Percentiles rank a stretch among this genome's conserved stretches.
These are phyloP conservation scores for Cirrhinus mrigala DNA, from an alignment of 2,797 vertebrate species.

Conservation along the genomic window DNA sequence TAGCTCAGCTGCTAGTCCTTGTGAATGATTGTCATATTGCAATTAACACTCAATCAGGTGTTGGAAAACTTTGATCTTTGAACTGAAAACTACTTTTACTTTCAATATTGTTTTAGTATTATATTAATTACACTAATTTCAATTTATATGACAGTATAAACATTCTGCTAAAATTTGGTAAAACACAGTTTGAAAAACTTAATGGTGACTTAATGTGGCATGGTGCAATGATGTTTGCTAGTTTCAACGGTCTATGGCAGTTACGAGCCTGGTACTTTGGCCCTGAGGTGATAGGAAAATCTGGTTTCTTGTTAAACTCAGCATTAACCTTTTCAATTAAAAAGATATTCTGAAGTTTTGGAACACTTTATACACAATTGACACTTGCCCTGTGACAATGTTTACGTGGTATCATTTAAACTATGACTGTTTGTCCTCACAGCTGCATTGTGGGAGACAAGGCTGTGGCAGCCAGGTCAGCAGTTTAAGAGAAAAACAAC, in stretches of 20 bases:
- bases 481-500: slow-evolving; percentile 12
- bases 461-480: not conserved
- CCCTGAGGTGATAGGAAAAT: not conserved
- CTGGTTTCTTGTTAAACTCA: not conserved
- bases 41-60: not conserved
- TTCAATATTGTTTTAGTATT: not conserved
- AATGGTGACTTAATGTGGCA: not conserved
- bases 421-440: not conserved
- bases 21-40: not conserved
- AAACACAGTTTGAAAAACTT: not conserved
- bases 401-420: not conserved
- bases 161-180: not conserved
- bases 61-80: not conserved
- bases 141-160: not conserved
- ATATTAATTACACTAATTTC: too few relatives aligned
- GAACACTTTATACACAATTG: not conserved
- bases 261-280: not conserved
- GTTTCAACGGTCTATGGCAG: not conserved
- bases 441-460: slow-evolving; percentile 1
- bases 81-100: not conserved
- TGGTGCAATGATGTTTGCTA: not conserved
- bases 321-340: not conserved
- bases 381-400: not conserved
- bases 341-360: not conserved
- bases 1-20: not conserved